A percentile compares a stretch with the other conserved stretches of the same genome.
phyloP scores from a whole-genome alignment of 2,113 vertebrate genomes.

The Scortum barcoo region DNA sequence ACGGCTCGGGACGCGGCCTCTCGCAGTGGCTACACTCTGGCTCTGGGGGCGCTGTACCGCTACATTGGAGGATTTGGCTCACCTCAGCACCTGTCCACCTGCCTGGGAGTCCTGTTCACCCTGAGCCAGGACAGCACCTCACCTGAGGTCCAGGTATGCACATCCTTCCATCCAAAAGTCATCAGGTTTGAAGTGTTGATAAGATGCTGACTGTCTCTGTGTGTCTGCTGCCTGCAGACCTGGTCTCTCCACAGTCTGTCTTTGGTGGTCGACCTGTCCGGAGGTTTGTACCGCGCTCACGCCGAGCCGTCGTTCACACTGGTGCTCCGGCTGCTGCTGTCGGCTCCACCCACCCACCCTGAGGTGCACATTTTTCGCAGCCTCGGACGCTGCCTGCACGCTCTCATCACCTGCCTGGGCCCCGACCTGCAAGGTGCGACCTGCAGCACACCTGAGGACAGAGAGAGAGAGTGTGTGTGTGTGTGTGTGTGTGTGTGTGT shows the following conservation, averaged over 20 bases:
- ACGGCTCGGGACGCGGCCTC: conserved; percentile 90
- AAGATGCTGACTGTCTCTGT: background rate
- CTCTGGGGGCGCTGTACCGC: conserved; percentile 90
- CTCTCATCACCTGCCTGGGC: conserved; percentile 80
- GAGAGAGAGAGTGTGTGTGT: no score
- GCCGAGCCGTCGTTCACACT: conserved; percentile 90
- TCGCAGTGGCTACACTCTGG: conserved; percentile 91
- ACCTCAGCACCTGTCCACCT: conserved; percentile 90
- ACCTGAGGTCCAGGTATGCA: conserved; percentile 93
- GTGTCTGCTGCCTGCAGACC: conserved; percentile 50
- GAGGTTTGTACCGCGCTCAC: conserved; percentile 87
- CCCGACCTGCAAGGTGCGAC: conserved; percentile 79
- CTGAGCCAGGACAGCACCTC: conserved; percentile 95
- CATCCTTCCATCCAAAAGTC: background rate
- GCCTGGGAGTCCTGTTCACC: conserved; percentile 92
- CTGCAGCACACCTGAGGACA: background rate
- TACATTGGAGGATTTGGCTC: conserved; percentile 91
- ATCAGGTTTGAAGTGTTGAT: background rate
- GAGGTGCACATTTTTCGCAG: conserved; percentile 91
- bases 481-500: no score
- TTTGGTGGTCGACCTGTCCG: conserved; percentile 89
- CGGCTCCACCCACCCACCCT: conserved; percentile 87
- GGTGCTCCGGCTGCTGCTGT: conserved; percentile 88
- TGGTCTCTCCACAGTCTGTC: conserved; percentile 95
- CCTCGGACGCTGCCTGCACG: conserved; percentile 75